Percentiles rank a stretch among this genome's conserved stretches.
phyloP scores from a whole-genome alignment of 2,888 invertebrate genomes.

The Archips crataeganus region DNA sequence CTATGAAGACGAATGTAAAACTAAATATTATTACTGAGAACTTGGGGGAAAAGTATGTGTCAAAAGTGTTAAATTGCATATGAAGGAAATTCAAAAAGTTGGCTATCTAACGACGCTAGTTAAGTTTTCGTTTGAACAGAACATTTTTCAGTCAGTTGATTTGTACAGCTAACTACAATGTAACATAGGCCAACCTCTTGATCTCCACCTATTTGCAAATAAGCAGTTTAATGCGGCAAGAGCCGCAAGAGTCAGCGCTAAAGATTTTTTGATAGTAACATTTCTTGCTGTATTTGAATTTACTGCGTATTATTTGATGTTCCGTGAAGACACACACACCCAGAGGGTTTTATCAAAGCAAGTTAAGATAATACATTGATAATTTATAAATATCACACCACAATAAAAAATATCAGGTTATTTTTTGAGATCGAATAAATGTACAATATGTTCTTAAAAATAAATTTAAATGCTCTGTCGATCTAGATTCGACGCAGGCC shows the following conservation, averaged over 20 bases:
- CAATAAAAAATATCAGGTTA: neutral
- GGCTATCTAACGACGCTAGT: no score
- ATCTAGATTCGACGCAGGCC: slow-evolving; percentile 76
- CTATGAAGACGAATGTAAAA: slow-evolving; percentile 3
- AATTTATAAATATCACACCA: neutral
- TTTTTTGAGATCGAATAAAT: neutral
- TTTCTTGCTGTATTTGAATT: neutral
- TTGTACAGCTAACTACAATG: no score
- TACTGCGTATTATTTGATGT: neutral
- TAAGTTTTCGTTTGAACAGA: no score
- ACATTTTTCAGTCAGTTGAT: no score
- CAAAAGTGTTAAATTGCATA: neutral
- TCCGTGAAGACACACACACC: neutral
- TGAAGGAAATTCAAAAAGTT: neutral
- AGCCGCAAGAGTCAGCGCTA: no score
- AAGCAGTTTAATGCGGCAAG: no score
- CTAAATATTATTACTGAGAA: slow-evolving; percentile 8
- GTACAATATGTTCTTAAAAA: slow-evolving; percentile 58
- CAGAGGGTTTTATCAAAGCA: neutral
- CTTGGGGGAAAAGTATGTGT: neutral
- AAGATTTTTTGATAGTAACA: no score
- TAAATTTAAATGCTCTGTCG: slow-evolving; percentile 81
- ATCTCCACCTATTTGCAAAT: no score
- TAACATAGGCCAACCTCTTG: no score
- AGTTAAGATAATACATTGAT: neutral